These are phyloP conservation scores for Temnothorax unifasciatus DNA, from an alignment of 2,888 invertebrate species.

Conservation along the genomic window DNA sequence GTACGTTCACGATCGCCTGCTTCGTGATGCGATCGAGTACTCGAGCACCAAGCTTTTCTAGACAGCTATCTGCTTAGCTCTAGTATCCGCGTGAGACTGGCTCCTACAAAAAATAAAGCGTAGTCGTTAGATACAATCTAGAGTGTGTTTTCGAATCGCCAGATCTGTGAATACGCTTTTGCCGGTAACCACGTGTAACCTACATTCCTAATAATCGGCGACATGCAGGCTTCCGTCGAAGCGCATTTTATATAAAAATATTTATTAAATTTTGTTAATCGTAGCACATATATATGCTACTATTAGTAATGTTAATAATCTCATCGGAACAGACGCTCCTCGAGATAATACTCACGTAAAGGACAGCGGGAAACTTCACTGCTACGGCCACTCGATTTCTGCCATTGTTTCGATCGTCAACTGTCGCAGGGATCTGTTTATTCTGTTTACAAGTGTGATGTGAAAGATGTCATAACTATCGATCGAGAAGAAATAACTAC, in stretches of 20 bases:
- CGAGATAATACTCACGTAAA: no score
- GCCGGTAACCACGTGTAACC: neutral
- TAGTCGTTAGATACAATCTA: neutral
- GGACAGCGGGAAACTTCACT: no score
- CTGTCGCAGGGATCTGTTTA: no score
- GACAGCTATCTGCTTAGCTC: conserved; percentile 95
- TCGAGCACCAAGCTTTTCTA: conserved; percentile 96
- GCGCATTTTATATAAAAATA: neutral
- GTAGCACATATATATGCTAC: neutral
- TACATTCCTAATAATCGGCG: neutral
- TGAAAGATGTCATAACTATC: no score
- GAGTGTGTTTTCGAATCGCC: neutral
- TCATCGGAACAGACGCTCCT: neutral
- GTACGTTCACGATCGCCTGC: conserved; percentile 92
- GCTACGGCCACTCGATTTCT: no score
- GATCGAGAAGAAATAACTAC: no score
- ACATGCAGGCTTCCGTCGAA: no score
- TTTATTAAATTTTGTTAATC: neutral
- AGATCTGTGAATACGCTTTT: neutral
- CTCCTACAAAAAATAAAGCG: conserved; percentile 88
- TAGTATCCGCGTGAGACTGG: conserved; percentile 96
- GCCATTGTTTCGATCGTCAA: no score
- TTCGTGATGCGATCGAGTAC: conserved; percentile 91
- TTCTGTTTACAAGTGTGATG: no score
- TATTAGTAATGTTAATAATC: neutral